Evolutionary conservation across 1,140 invertebrate genomes (phyloP).

Genomic region (Tetraneura akinire): DNA sequence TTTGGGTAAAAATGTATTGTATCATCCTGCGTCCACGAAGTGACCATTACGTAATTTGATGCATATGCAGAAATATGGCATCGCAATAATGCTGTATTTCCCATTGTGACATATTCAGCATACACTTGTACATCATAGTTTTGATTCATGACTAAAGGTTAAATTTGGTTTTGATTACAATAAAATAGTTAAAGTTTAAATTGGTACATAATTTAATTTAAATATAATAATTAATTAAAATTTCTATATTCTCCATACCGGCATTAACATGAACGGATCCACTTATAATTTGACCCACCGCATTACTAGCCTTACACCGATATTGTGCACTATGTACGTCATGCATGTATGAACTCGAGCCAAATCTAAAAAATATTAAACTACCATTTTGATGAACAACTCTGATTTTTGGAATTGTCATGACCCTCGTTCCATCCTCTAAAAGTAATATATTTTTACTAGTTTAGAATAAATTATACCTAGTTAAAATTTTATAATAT

Average conservation of each 20-base stretch:
- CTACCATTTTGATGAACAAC: constrained; percentile 59
- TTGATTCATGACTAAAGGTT: constrained; percentile 76
- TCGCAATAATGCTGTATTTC: constrained; percentile 81
- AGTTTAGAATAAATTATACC: background rate
- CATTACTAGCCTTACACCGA: constrained; percentile 61
- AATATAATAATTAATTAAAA: background rate
- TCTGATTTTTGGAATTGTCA: constrained; percentile 54
- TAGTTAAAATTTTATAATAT: too few relatives aligned
- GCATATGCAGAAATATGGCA: constrained; percentile 87
- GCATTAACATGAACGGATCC: constrained; percentile 62
- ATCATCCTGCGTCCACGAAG: constrained; percentile 84
- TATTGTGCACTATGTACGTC: constrained; percentile 60
- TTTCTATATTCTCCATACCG: constrained; percentile 60
- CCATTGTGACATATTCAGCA: constrained; percentile 83
- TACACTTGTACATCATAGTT: constrained; percentile 85
- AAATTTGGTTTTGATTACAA: constrained; percentile 13
- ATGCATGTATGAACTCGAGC: constrained; percentile 58
- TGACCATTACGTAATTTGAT: constrained; percentile 82
- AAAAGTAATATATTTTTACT: background rate
- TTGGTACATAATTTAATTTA: background rate
- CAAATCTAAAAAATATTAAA: constrained; percentile 61
- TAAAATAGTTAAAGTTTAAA: background rate
- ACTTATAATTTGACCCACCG: constrained; percentile 61
- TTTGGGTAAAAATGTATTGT: constrained; percentile 73
- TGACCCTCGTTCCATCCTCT: constrained; percentile 54